Percentiles rank a stretch among this genome's conserved stretches.
Evolutionary conservation across 2,113 vertebrate species (phyloP).

Genomic region (Tachysurus fulvidraco): DNA sequence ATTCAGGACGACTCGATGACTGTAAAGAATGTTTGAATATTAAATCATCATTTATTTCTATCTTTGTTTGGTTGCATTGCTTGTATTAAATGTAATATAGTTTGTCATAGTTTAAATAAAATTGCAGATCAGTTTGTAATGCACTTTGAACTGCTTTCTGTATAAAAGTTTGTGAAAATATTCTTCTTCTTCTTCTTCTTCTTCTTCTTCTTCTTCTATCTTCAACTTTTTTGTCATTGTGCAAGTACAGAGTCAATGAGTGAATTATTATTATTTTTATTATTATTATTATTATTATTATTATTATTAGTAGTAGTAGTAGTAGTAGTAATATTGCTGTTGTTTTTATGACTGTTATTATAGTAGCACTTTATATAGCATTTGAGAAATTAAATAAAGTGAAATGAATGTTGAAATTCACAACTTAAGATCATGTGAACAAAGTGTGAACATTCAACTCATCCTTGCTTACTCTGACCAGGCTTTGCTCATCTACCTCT

Average conservation of each 20-base stretch:
- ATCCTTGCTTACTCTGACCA: slow-evolving; percentile 36
- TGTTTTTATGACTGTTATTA: not conserved
- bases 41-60: not conserved
- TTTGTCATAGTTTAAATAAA: not conserved
- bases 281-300: not conserved
- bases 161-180: not conserved
- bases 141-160: not conserved
- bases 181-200: no score
- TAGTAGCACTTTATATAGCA: not conserved
- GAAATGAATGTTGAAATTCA: no score
- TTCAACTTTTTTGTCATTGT: no score
- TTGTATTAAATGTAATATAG: not conserved
- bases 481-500: slow-evolving; percentile 73
- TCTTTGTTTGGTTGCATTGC: not conserved
- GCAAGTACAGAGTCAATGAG: no score
- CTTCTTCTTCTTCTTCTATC: no score
- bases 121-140: not conserved
- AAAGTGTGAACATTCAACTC: not conserved
- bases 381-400: not conserved
- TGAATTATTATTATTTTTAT: not conserved
- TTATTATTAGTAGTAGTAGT: not conserved
- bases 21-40: not conserved
- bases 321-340: not conserved
- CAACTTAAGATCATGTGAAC: not conserved
- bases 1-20: not conserved